Conservation (phyloP, 2,888 invertebrate species). For the Clanis bilineata region DNA sequence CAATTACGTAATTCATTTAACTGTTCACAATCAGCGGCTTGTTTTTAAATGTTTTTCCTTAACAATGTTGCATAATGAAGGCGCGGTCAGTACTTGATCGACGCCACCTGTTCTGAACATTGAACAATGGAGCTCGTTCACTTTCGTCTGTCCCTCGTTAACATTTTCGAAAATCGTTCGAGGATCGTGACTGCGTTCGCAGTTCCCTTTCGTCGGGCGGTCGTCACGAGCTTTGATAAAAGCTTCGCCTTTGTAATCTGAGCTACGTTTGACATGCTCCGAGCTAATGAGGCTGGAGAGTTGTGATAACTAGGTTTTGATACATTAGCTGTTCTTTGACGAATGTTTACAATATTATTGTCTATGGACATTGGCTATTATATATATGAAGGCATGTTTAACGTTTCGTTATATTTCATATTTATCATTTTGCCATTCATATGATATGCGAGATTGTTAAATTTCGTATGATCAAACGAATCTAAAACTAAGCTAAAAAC, state of each 20-base stretch:
- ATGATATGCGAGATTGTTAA: no score
- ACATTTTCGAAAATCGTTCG: conserved; percentile 68
- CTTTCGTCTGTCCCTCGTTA: conserved; percentile 69
- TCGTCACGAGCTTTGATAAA: conserved; percentile 53
- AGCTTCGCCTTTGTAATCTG: conserved; percentile 1
- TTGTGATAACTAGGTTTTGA: background rate
- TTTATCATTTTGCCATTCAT: no score
- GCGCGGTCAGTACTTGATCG: conserved; percentile 43
- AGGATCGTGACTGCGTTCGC: conserved; percentile 66
- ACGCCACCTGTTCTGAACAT: conserved; percentile 68
- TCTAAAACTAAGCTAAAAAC: no score
- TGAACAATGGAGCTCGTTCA: conserved; percentile 63
- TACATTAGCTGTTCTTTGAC: no score
- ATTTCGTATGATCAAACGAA: no score
- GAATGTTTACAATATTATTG: no score
- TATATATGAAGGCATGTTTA: no score
- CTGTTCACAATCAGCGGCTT: background rate
- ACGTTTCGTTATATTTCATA: no score
- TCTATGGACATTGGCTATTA: no score
- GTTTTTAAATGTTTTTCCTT: conserved; percentile 9
- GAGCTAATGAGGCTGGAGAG: conserved; percentile 1
- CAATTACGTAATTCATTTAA: conserved; percentile 10
- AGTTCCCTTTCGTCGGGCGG: conserved; percentile 64
- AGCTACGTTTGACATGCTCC: background rate
- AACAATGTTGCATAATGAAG: conserved; percentile 35